phyloP scores from a whole-genome alignment of 2,888 invertebrate species.

The Drosophila austrosaltans region DNA sequence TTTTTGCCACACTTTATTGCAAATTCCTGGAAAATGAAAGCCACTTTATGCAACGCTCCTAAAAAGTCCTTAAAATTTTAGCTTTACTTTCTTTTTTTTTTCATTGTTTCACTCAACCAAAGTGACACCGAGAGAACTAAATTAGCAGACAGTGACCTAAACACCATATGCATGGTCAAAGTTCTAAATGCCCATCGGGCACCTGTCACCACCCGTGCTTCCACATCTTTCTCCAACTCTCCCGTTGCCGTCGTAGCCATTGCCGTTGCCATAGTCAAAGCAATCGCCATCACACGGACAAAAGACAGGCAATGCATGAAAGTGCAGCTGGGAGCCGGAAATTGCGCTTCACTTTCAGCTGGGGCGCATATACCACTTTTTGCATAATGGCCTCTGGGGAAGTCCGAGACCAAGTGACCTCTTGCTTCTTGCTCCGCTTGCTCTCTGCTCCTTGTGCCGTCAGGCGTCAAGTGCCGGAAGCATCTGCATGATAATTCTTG shows the following conservation, averaged over 20 bases:
- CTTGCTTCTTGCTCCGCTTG: constrained; percentile 2
- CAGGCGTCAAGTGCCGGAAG: constrained; percentile 41
- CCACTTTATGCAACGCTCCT: neutral
- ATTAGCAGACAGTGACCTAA: constrained; percentile 4
- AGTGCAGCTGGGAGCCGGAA: constrained; percentile 29
- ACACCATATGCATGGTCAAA: neutral
- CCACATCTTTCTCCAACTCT: neutral
- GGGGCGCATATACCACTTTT: constrained; percentile 30
- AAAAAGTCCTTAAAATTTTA: neutral
- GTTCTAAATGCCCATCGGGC: constrained; percentile 13
- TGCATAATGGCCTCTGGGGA: constrained; percentile 13
- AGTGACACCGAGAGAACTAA: constrained; percentile 1
- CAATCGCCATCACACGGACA: constrained; percentile 2
- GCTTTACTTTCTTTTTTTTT: neutral
- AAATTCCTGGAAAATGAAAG: neutral
- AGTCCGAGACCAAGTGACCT: constrained; percentile 23
- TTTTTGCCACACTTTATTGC: neutral
- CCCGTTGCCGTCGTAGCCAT: neutral
- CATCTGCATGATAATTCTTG: constrained; percentile 46
- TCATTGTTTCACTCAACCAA: neutral
- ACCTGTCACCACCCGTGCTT: constrained; percentile 6
- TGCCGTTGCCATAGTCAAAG: constrained; percentile 5
- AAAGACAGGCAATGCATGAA: constrained; percentile 17
- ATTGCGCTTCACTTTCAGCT: constrained; percentile 50
- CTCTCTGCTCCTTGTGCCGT: constrained; percentile 39